Evolutionary conservation across 2,888 invertebrate genomes (phyloP).

Genomic region (Cantharis rufa): DNA sequence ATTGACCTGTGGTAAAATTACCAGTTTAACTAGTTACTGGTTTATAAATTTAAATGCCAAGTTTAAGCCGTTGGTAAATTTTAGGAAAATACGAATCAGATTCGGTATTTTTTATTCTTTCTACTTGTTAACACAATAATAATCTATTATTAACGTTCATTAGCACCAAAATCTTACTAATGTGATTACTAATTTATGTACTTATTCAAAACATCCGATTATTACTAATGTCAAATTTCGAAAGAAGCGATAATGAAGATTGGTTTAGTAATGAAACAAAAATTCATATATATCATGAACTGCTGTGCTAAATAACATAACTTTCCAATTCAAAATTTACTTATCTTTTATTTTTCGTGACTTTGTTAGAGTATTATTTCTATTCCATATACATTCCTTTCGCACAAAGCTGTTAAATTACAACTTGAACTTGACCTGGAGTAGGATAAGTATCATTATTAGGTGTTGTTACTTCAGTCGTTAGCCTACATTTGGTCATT

Average conservation of each 20-base stretch:
- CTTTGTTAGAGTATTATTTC: constrained; percentile 14
- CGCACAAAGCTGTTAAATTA: constrained; percentile 23
- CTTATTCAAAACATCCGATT: not conserved
- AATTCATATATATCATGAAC: constrained; percentile 8
- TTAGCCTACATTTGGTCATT: constrained; percentile 24
- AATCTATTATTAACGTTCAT: not conserved
- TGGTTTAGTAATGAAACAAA: not conserved
- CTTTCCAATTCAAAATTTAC: constrained; percentile 4
- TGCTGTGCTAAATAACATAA: constrained; percentile 13
- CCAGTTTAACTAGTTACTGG: constrained; percentile 22
- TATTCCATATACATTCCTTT: constrained; percentile 12
- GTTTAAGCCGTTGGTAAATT: constrained; percentile 11
- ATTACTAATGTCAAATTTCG: not conserved
- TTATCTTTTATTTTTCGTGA: constrained; percentile 18
- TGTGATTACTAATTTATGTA: not conserved
- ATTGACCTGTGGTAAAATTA: constrained; percentile 25
- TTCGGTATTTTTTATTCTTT: not conserved
- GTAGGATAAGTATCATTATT: constrained; percentile 21
- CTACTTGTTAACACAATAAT: not conserved
- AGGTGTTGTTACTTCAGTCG: constrained; percentile 25
- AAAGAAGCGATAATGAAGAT: not conserved
- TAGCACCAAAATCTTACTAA: not conserved
- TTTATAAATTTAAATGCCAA: constrained; percentile 24
- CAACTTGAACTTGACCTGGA: constrained; percentile 22
- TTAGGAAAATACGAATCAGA: not conserved